phyloP scores from a whole-genome alignment of 1,140 invertebrate species.

The Goniozus legneri region DNA sequence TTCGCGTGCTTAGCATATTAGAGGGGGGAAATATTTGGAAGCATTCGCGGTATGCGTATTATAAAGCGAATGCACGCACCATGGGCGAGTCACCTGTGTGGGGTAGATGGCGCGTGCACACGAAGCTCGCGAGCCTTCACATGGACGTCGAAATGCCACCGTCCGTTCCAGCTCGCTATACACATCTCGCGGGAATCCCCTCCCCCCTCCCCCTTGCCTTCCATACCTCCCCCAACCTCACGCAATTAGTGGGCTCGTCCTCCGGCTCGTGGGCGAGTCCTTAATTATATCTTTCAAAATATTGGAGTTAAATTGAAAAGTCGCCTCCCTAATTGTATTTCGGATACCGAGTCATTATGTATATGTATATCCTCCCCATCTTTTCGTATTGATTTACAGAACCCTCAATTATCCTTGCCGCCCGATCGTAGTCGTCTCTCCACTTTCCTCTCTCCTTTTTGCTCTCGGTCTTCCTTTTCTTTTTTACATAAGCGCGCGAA shows the following conservation, averaged over 20 bases:
- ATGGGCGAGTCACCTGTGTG: no score
- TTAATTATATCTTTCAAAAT: conserved; percentile 51
- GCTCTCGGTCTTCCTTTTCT: conserved; percentile 16
- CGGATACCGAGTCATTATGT: conserved; percentile 28
- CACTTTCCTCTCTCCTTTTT: conserved; percentile 2
- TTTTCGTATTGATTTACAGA: conserved; percentile 36
- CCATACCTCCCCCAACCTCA: conserved; percentile 20
- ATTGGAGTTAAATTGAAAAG: conserved; percentile 49
- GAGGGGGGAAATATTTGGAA: no score
- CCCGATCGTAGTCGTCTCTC: conserved; percentile 14
- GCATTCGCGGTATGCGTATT: no score
- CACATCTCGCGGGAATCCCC: no score
- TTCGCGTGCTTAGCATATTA: no score
- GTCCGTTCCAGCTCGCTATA: no score
- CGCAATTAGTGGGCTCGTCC: conserved; percentile 41
- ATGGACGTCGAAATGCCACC: no score
- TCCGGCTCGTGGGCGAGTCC: conserved; percentile 26
- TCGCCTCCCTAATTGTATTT: conserved; percentile 44
- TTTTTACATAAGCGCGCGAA: no score
- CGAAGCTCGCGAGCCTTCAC: no score
- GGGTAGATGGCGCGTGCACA: no score
- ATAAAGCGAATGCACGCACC: no score
- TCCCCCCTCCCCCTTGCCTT: no score
- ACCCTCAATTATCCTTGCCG: conserved; percentile 35
- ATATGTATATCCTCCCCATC: conserved; percentile 3